These are phyloP conservation scores for Vicugna pacos DNA, from an alignment of 2,113 vertebrate genomes.

Conservation along the genomic window DNA sequence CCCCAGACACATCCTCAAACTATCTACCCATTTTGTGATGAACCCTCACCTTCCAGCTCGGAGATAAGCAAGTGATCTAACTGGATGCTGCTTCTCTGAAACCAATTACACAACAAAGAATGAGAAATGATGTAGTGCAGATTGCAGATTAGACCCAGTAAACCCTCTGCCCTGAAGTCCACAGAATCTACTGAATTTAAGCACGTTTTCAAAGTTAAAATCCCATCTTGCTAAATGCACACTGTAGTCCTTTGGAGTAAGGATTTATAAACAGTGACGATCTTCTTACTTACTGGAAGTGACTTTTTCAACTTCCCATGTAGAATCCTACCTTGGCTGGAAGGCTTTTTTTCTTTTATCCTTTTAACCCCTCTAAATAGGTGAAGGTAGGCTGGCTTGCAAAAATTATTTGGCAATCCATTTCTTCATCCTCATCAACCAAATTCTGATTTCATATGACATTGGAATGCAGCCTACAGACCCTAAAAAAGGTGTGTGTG, in stretches of 20 bases:
- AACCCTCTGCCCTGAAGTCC: neutral
- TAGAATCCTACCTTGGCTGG: neutral
- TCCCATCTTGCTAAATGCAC: neutral
- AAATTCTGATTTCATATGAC: constrained; percentile 65
- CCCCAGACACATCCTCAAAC: neutral
- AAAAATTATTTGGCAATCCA: constrained; percentile 53
- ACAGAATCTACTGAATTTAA: neutral
- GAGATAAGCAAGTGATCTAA: neutral
- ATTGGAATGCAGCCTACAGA: constrained; percentile 78
- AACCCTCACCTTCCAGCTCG: neutral
- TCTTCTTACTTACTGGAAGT: neutral
- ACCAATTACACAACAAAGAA: neutral
- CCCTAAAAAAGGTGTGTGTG: constrained; percentile 76
- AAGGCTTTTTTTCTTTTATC: neutral
- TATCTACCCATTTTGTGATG: neutral
- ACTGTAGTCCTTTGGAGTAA: neutral
- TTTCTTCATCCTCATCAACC: constrained; percentile 63
- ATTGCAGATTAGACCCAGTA: neutral
- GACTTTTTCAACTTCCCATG: neutral
- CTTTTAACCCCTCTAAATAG: constrained; percentile 3
- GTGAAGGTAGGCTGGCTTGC: neutral
- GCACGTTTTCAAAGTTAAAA: neutral
- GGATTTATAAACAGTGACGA: neutral
- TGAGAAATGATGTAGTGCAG: neutral
- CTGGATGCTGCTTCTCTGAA: neutral